Evolutionary conservation across 2,797 vertebrate species (phyloP).

Genomic region (Phoebastria nigripes): DNA sequence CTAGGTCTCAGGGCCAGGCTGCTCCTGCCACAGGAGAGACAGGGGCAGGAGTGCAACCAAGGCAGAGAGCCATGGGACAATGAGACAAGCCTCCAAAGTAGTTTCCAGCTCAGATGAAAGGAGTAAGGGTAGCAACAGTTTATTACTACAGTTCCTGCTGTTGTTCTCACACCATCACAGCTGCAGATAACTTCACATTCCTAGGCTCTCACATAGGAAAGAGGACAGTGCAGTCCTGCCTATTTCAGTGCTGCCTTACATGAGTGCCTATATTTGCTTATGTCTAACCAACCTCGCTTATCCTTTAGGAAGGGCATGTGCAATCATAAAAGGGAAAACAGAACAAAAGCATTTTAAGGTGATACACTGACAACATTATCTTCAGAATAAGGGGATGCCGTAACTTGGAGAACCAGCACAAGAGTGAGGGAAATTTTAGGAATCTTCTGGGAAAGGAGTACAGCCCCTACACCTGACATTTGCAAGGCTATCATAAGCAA

Average conservation of each 20-base stretch:
- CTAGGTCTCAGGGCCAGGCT: background rate
- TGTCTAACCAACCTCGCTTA: background rate
- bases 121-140: background rate
- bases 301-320: background rate
- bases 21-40: background rate
- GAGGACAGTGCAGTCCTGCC: background rate
- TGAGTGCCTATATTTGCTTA: background rate
- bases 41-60: background rate
- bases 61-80: background rate
- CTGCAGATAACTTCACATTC: background rate
- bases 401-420: background rate
- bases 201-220: background rate
- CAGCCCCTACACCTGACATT: rapidly evolving
- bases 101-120: background rate
- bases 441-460: background rate
- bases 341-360: background rate
- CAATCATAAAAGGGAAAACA: background rate
- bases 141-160: background rate
- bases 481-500: background rate
- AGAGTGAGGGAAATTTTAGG: background rate
- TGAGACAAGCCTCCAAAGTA: background rate
- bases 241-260: background rate
- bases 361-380: background rate
- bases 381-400: background rate
- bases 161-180: background rate